These are phyloP conservation scores for Dasyornis broadbenti DNA, from an alignment of 2,113 vertebrate species.

Conservation along the genomic window DNA sequence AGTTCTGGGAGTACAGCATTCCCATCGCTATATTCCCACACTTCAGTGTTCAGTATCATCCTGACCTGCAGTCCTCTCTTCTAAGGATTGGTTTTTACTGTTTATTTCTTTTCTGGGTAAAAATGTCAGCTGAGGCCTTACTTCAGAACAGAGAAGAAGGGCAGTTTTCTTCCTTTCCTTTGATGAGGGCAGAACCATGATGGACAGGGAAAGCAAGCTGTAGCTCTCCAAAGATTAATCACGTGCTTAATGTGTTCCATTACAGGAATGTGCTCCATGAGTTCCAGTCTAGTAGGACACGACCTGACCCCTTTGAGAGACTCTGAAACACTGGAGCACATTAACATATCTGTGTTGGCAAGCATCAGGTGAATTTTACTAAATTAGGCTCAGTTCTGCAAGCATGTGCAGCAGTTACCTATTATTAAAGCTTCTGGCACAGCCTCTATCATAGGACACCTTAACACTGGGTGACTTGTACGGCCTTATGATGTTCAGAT, in stretches of 20 bases:
- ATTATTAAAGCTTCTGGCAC: neutral
- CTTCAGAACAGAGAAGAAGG: neutral
- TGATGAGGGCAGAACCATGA: neutral
- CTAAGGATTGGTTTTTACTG: neutral
- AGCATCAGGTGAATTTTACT: neutral
- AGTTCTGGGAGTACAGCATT: neutral
- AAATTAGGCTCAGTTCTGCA: neutral
- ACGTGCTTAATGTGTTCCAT: neutral
- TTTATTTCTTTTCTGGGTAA: neutral
- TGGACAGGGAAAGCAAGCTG: neutral
- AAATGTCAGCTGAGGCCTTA: neutral
- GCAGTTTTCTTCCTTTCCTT: neutral
- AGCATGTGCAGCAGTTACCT: neutral
- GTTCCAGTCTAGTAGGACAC: neutral
- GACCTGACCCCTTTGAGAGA: neutral
- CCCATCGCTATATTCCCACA: neutral
- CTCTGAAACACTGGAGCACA: neutral
- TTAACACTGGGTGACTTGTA: accelerated
- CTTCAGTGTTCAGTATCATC: neutral
- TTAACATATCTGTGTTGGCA: neutral
- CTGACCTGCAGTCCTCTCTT: neutral
- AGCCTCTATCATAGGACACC: neutral
- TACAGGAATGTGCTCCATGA: neutral
- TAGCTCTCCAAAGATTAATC: neutral
- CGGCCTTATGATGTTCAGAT: neutral